Base-by-base conservation (phyloP, 2,888 invertebrate genomes). In the Arctia plantaginis region DNA sequence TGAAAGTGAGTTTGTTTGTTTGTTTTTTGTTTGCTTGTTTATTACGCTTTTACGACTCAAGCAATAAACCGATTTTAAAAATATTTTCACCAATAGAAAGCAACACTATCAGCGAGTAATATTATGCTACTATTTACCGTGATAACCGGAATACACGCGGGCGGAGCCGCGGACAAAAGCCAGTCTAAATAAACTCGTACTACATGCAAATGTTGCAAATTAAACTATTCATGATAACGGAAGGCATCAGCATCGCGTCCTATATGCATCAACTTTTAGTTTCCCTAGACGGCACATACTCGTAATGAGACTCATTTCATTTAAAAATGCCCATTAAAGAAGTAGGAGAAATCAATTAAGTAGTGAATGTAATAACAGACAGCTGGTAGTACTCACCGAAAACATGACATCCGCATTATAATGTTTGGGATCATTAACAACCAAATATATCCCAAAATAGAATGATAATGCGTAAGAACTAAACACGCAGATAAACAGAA, bases 391-490 rank as follows among this genome's bases (percentile, higher is more conserved):
- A 93, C 97, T 94, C 89, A 97, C 97, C 20, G 97, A 96, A 71
- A 97, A 96, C 97, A 97, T 97, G 64, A 96, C 96, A 75, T 96
- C 96, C 0, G 97, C 94, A 77, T 96, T 95, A 85, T 97, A 97
- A 74, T 93, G 92, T 0, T 89, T 76, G 64, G 95, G 94, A 41
- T 97, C 96, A 66, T 96, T 95, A n/a, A 97, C 85, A 23, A 97
- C 93, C 39, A 97, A 91, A 55, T 96, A 96, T 72, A 97, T 96
- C 10, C 98, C 98, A 88, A 97, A 98, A 97, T 98, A 98, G 90
- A 98, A 98, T 0, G 98, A 97, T 67, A 98, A 90, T 0, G 97
- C 97, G 87, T 98, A 98, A 6, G 97, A 97, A 27, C 96, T 93
- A 89, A 97, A 98, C 74, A 98, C 97, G 81, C 97, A 96, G 80